Percentiles rank a stretch among this genome's conserved stretches.
Evolutionary conservation across 2,113 vertebrate genomes (phyloP).

Genomic region (Malurus elegans): DNA sequence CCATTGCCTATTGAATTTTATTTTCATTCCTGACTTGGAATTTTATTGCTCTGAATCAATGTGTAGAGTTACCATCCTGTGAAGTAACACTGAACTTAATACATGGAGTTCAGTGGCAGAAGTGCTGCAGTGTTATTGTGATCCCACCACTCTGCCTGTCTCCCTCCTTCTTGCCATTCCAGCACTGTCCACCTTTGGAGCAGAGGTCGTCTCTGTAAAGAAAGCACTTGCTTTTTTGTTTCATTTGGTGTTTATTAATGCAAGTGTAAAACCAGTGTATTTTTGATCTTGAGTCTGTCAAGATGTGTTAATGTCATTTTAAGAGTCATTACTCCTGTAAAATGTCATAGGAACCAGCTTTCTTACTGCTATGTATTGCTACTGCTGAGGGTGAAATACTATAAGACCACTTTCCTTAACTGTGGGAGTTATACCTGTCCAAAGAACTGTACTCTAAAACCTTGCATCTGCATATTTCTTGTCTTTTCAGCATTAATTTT

Average conservation of each 20-base stretch:
- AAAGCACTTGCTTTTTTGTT: neutral
- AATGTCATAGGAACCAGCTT: neutral
- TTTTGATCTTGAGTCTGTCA: neutral
- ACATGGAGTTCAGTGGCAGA: neutral
- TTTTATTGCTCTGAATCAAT: neutral
- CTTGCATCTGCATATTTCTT: neutral
- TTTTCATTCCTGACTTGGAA: neutral
- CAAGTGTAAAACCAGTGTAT: neutral
- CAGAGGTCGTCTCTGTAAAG: neutral
- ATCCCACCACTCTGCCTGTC: neutral
- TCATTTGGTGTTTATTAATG: neutral
- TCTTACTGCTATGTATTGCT: neutral
- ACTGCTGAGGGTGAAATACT: neutral
- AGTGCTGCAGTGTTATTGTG: neutral
- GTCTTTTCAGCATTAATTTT: conserved; percentile 33
- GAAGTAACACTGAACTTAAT: neutral
- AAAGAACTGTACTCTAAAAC: neutral
- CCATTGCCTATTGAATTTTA: neutral
- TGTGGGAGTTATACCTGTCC: neutral
- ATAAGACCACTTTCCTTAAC: neutral
- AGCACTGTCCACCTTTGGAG: neutral
- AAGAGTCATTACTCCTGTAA: neutral
- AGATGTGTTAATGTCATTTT: neutral
- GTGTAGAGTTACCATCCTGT: neutral
- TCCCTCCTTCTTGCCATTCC: neutral